Evolutionary conservation across 2,113 vertebrate species (phyloP).

Genomic region (Cyrtonyx montezumae): DNA sequence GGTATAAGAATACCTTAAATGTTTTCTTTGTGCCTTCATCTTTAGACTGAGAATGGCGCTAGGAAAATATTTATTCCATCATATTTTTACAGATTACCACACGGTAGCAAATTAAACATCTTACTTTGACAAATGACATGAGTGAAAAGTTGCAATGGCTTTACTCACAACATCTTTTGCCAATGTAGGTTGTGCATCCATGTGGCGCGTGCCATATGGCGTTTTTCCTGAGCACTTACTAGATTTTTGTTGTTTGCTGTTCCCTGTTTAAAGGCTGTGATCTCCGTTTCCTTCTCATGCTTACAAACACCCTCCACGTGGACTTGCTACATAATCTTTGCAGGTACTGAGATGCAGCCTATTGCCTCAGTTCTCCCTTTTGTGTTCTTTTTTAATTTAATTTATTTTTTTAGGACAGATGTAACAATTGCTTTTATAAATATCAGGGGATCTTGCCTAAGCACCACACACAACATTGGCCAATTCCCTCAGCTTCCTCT

Average conservation of each 20-base stretch:
- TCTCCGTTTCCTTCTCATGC: not conserved
- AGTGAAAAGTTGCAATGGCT: not conserved
- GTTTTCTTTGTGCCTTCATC: not conserved
- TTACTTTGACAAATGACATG: conserved; percentile 27
- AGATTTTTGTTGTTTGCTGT: conserved; percentile 42
- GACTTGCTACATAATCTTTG: not conserved
- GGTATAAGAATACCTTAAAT: not conserved
- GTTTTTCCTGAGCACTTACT: conserved; percentile 13
- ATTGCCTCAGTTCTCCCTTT: not conserved
- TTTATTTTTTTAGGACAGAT: not conserved
- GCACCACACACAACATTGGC: not conserved
- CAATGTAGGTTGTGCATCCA: not conserved
- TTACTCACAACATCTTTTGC: conserved; percentile 17
- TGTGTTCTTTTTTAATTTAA: not conserved
- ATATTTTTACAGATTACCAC: not conserved
- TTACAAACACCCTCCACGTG: not conserved
- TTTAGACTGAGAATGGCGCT: not conserved
- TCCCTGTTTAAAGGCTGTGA: conserved; percentile 11
- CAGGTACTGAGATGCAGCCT: not conserved
- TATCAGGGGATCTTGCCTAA: not conserved
- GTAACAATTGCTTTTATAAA: not conserved
- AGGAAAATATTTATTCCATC: not conserved
- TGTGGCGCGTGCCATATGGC: not conserved
- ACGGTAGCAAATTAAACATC: not conserved
- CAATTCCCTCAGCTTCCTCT: not conserved